Evolutionary conservation across 2,113 vertebrate species (phyloP), one percentile per base, ranked within the genome.

Genomic region (Equus quagga): DNA sequence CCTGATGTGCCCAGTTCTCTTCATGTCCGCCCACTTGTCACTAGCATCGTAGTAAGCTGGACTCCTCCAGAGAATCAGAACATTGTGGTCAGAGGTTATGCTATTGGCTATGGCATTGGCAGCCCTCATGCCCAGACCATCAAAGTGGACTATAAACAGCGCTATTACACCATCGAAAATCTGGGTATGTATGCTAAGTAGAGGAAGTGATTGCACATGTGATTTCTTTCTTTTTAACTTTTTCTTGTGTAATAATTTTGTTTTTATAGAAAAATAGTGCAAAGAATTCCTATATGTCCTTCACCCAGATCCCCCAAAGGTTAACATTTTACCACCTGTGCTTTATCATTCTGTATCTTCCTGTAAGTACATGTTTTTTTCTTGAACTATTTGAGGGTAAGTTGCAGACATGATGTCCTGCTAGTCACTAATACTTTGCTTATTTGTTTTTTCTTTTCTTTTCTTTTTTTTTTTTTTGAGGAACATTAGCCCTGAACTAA

Each of bases 31-130:
- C 99, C 99, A 0, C 99, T 99, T 41, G 99, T 99, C 90, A 99
- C 99, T 96, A 99, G 99, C 90, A 99, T 99, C 0, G 99, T 99
- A 31, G 99, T 99, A 26, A 99, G 99, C 98, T 99, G 99, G 99
- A 99, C 99, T 1, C 99, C 99, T 0, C 99, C 99, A 0, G 99
- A 99, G 98, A 99, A 99, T 98, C 99, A 99, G 98, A 99, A 99
- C 98, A 99, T 99, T 0, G 99, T 99, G 98, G 99, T 99, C 85
- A 98, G 99, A 41, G 99, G 99, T 21, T 99, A 99, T 28, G 99
- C 98, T 6, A 99, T 99, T 19, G 99, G 99, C 41, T 99, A 99
- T 0, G 99, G 99, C 85, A 99, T 99, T 6, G 99, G 99, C 92
- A 99, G 99, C 69, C 99, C 99, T 18, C 99, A 99, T 0, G 99